Conservation (phyloP, 1,140 invertebrate species). For the Ips typographus region DNA sequence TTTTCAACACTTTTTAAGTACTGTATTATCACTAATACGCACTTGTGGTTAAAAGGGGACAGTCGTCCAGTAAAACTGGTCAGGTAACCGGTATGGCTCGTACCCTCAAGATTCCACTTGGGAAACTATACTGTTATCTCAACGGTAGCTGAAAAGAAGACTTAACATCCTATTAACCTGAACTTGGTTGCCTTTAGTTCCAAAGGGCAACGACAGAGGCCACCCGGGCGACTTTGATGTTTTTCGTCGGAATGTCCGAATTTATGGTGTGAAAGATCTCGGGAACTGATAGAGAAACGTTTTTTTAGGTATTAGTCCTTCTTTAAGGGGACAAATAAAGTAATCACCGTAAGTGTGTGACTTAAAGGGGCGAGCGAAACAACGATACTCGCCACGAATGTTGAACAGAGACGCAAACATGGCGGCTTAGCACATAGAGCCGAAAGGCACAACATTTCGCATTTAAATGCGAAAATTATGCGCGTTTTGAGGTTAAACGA, state of each 20-base stretch:
- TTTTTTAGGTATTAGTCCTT: no score
- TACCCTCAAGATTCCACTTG: conserved; percentile 12
- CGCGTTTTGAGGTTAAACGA: conserved; percentile 38
- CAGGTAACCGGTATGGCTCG: neutral
- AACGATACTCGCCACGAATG: neutral
- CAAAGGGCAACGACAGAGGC: conserved; percentile 39
- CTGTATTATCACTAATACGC: conserved; percentile 45
- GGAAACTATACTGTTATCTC: conserved; percentile 39
- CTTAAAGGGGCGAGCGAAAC: no score
- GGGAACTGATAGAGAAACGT: no score
- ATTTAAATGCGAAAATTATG: conserved; percentile 45
- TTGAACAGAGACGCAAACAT: conserved; percentile 11
- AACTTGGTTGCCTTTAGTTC: conserved; percentile 41
- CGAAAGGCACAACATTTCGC: conserved; percentile 37
- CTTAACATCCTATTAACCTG: conserved; percentile 42
- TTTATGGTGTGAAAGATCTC: conserved; percentile 7
- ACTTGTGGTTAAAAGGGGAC: conserved; percentile 42
- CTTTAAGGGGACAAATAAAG: conserved; percentile 1
- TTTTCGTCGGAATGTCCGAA: conserved; percentile 27
- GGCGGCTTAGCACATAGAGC: conserved; percentile 33
- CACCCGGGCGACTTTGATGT: conserved; percentile 39
- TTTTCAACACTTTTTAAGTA: conserved; percentile 46
- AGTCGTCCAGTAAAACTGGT: conserved; percentile 9
- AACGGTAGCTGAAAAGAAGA: conserved; percentile 43
- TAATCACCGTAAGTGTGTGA: neutral